phyloP scores from a whole-genome alignment of 2,888 invertebrate genomes.

The Parasteatoda lunata region DNA sequence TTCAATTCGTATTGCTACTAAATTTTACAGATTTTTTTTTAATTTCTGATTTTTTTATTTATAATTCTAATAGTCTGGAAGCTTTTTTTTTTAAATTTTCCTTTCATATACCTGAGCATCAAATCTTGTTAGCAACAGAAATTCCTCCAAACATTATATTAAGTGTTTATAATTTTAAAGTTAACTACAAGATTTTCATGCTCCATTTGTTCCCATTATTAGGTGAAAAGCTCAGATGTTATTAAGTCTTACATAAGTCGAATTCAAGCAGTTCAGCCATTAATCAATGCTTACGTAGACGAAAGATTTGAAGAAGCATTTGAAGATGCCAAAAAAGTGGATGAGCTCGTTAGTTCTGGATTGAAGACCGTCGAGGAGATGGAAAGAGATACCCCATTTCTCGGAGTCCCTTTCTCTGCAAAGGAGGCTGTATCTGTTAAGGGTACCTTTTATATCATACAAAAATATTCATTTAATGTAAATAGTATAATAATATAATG shows the following conservation, averaged over 20 bases:
- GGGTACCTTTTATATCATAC: constrained; percentile 77
- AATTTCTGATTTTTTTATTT: too few species aligned
- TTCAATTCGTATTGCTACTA: too few species aligned
- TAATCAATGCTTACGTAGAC: constrained; percentile 88
- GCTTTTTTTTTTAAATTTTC: too few species aligned
- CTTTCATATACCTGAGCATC: too few species aligned
- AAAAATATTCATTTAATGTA: not conserved
- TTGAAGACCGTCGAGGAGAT: constrained; percentile 78
- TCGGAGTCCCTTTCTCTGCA: constrained; percentile 93
- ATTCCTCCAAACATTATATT: too few species aligned
- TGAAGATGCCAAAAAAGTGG: constrained; percentile 84
- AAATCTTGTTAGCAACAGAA: too few species aligned
- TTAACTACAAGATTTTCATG: too few species aligned
- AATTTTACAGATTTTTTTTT: too few species aligned
- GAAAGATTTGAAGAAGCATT: constrained; percentile 86
- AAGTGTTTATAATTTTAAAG: too few species aligned
- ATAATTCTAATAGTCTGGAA: too few species aligned
- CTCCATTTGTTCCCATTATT: too few species aligned
- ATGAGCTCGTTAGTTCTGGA: constrained; percentile 81
- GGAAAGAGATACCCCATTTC: constrained; percentile 81
- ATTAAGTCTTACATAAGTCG: constrained; percentile 84
- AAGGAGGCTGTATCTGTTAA: constrained; percentile 90
- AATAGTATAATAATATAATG: not conserved
- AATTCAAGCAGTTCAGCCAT: constrained; percentile 84
- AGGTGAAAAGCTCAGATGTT: constrained; percentile 83